These are phyloP conservation scores for Mormyrus iriodes DNA, from an alignment of 2,113 vertebrate genomes.

Conservation along the genomic window DNA sequence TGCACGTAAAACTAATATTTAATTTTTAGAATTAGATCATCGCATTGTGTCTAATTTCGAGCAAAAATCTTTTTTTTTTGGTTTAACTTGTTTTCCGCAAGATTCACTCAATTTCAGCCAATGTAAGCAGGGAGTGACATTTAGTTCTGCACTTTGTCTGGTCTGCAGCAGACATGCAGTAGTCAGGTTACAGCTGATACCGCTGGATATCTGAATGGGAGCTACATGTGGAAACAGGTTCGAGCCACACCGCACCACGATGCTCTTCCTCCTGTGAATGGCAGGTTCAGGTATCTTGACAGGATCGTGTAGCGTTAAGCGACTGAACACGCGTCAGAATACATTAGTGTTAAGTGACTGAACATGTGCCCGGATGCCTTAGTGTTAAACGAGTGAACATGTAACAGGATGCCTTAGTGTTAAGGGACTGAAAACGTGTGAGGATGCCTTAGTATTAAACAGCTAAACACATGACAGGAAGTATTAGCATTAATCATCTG, in stretches of 20 bases:
- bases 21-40: background rate
- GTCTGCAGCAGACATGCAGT: no score
- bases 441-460: background rate
- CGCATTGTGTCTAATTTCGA: background rate
- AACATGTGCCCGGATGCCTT: background rate
- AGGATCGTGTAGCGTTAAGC: background rate
- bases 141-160: background rate
- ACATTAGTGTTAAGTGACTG: background rate
- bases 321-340: background rate
- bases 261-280: background rate
- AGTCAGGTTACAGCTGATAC: background rate
- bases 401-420: background rate
- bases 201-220: background rate
- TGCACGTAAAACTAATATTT: background rate
- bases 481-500: no score
- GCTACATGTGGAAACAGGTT: background rate
- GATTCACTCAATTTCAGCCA: background rate
- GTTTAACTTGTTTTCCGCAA: background rate
- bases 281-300: background rate
- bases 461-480: no score
- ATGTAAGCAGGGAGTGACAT: background rate
- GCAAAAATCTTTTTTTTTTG: background rate
- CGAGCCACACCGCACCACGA: background rate
- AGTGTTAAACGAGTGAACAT: background rate
- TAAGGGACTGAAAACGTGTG: background rate